Evolutionary conservation across 2,888 invertebrate species (phyloP).

Genomic region (Pristionchus mayeri): DNA sequence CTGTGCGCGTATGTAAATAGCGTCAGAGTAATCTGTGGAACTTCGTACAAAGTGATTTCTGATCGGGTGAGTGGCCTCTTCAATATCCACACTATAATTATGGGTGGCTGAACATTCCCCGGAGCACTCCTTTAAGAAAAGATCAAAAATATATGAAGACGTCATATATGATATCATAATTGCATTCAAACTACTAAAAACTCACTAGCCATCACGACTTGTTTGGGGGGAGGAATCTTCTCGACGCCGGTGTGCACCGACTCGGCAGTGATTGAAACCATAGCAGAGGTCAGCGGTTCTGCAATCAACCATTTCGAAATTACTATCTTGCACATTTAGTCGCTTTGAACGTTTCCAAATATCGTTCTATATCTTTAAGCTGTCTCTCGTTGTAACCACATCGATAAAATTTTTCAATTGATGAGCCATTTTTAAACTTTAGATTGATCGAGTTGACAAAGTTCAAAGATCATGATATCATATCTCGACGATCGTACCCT

Average conservation of each 20-base stretch:
- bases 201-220: background rate
- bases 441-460: background rate
- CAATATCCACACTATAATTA: too few species aligned
- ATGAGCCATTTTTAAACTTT: background rate
- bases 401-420: background rate
- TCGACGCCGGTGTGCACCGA: background rate
- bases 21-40: too few species aligned
- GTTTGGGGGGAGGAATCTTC: background rate
- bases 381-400: background rate
- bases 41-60: too few species aligned
- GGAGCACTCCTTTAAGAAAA: too few species aligned
- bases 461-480: background rate
- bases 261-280: background rate
- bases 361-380: background rate
- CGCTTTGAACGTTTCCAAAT: background rate
- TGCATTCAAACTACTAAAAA: background rate
- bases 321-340: background rate
- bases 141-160: background rate
- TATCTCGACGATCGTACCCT: background rate
- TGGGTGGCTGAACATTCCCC: too few species aligned
- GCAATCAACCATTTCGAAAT: background rate
- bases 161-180: too few species aligned
- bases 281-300: conserved; percentile 28
- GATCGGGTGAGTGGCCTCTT: too few species aligned
- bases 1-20: too few species aligned